Evolutionary conservation across 2,888 invertebrate species (phyloP).

Genomic region (Beris morrisii): DNA sequence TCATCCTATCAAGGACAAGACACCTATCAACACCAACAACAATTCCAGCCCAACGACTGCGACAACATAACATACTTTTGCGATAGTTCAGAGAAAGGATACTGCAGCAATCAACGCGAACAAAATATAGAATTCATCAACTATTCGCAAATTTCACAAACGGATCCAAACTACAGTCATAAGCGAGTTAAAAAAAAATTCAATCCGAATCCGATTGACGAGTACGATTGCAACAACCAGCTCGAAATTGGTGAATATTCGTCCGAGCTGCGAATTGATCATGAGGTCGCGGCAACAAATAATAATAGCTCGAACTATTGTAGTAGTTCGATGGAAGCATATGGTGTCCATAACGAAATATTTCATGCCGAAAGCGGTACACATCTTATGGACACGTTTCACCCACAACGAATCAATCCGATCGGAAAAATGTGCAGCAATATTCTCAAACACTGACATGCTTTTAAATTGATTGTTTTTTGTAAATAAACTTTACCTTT

Average conservation of each 20-base stretch:
- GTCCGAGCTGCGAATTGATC: not conserved
- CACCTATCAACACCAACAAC: not conserved
- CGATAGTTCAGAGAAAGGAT: not conserved
- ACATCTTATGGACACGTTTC: not conserved
- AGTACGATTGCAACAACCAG: not conserved
- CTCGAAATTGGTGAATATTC: not conserved
- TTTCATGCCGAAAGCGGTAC: not conserved
- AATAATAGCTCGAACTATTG: too few relatives aligned
- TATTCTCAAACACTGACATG: slow-evolving; percentile 4
- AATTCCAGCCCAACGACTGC: not conserved
- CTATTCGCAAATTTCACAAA: slow-evolving; percentile 24
- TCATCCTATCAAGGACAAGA: not conserved
- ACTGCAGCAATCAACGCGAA: not conserved
- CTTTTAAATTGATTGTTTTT: slow-evolving; percentile 4
- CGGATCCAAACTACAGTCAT: slow-evolving; percentile 29
- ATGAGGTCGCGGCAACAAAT: too few relatives aligned
- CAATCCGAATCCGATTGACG: slow-evolving; percentile 52
- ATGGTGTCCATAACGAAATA: too few relatives aligned
- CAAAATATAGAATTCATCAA: slow-evolving; percentile 29
- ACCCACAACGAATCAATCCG: not conserved
- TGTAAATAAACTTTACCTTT: slow-evolving; percentile 7
- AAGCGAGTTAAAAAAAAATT: slow-evolving; percentile 60
- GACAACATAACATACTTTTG: not conserved
- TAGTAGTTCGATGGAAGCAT: too few relatives aligned
- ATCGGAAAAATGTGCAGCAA: not conserved